A percentile compares a stretch with the other conserved stretches of the same genome.
phyloP scores from a whole-genome alignment of 2,113 vertebrate genomes.

The Pseudolaguvia tuberculata region DNA sequence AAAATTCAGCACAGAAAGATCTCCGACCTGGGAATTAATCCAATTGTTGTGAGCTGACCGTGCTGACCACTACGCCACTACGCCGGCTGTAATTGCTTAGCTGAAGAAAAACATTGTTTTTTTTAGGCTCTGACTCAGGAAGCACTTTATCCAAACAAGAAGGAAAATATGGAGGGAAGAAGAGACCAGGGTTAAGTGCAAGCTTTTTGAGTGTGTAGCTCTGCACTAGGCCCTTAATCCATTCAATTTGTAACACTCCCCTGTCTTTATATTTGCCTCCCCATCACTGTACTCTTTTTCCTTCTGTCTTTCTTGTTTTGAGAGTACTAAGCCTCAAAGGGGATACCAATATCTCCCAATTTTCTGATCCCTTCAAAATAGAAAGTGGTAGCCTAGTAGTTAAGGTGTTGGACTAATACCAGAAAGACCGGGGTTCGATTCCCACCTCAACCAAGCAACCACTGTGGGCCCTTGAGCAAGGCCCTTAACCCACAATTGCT shows the following conservation, averaged over 20 bases:
- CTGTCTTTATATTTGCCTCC: constrained; percentile 25
- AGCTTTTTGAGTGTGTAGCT: constrained; percentile 23
- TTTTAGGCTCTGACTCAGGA: constrained; percentile 7
- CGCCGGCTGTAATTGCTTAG: constrained; percentile 35
- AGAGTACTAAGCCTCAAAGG: constrained; percentile 1
- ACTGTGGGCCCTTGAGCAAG: too few relatives aligned
- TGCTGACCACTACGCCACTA: too few relatives aligned
- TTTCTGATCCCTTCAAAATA: constrained; percentile 40
- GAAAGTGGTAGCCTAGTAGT: too few relatives aligned
- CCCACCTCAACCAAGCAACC: too few relatives aligned
- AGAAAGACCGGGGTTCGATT: too few relatives aligned
- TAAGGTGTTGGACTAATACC: too few relatives aligned
- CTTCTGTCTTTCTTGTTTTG: constrained; percentile 13
- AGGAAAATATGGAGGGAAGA: constrained; percentile 30
- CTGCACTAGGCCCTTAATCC: constrained; percentile 18
- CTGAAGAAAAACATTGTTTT: constrained; percentile 5
- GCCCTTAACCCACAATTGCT: too few relatives aligned
- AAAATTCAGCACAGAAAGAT: too few relatives aligned
- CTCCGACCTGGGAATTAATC: too few relatives aligned
- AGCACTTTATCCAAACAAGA: constrained; percentile 25
- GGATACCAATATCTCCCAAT: neutral
- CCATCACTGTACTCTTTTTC: neutral
- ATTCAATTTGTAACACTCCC: constrained; percentile 36
- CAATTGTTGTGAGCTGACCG: too few relatives aligned
- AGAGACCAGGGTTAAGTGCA: constrained; percentile 31